phyloP scores from a whole-genome alignment of 2,113 vertebrate genomes.

The Semicossyphus pulcher region DNA sequence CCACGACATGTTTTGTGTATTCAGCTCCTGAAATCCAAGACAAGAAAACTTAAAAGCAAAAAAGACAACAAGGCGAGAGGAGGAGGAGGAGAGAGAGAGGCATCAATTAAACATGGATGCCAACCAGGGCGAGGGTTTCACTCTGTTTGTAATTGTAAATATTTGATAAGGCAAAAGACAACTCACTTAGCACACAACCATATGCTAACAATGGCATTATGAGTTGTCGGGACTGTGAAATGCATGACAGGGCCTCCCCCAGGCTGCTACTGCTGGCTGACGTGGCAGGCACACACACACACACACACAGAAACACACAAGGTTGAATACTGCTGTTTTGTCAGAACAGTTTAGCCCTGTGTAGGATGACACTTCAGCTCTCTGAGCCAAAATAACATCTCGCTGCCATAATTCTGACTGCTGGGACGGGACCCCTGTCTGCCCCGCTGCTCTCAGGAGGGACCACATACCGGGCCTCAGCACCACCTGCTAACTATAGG shows the following conservation, averaged over 20 bases:
- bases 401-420: constrained; percentile 57
- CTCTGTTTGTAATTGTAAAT: constrained; percentile 81
- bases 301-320: background rate
- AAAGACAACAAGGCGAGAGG: constrained; percentile 14
- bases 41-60: constrained; percentile 28
- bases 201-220: constrained; percentile 77
- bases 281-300: background rate
- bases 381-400: constrained; percentile 57
- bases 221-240: constrained; percentile 47
- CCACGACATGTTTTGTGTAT: background rate
- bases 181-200: constrained; percentile 71
- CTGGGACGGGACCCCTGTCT: constrained; percentile 65
- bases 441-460: constrained; percentile 52
- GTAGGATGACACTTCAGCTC: constrained; percentile 46
- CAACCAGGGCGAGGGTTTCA: constrained; percentile 72
- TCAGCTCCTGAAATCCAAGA: background rate
- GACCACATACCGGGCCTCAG: constrained; percentile 41
- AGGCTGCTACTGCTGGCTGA: constrained; percentile 26
- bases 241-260: constrained; percentile 48
- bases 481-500: constrained; percentile 53
- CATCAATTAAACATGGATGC: constrained; percentile 77
- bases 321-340: constrained; percentile 23
- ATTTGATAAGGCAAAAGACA: constrained; percentile 78
- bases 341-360: constrained; percentile 42
- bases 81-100: constrained; percentile 6